Conservation (phyloP, 2,113 vertebrate genomes). For the Peromyscus californicus region DNA sequence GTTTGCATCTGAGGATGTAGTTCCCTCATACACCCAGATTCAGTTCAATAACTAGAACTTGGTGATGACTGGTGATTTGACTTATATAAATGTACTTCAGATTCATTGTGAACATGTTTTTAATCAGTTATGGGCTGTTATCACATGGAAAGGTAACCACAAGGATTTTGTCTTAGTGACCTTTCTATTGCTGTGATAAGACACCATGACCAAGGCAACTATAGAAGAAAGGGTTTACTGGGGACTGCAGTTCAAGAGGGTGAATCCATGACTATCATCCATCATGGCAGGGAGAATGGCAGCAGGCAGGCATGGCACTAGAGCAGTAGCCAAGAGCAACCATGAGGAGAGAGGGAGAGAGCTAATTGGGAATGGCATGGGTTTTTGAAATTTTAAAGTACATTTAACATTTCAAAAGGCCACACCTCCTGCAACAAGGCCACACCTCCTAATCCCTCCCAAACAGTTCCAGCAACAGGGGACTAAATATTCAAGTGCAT, state of each 20-base stretch:
- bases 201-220: background rate
- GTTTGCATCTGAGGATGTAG: background rate
- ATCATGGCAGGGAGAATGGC: background rate
- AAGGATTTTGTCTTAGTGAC: background rate
- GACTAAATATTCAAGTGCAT: background rate
- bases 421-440: background rate
- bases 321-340: background rate
- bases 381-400: background rate
- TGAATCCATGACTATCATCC: background rate
- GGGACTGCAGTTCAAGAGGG: background rate
- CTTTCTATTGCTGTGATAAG: background rate
- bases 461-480: background rate
- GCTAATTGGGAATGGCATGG: background rate
- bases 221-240: background rate
- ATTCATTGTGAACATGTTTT: background rate
- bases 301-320: background rate
- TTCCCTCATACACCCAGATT: slow-evolving; percentile 27
- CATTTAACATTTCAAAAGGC: background rate
- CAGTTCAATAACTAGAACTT: background rate
- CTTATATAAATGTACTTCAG: slow-evolving; percentile 12
- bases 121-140: background rate
- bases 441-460: background rate
- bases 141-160: slow-evolving; percentile 23
- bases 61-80: background rate
- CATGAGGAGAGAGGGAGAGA: too few species aligned